Evolutionary conservation across 2,113 vertebrate genomes (phyloP), one percentile per base, ranked within the genome.

Genomic region (Brachyhypopomus gauderio): DNA sequence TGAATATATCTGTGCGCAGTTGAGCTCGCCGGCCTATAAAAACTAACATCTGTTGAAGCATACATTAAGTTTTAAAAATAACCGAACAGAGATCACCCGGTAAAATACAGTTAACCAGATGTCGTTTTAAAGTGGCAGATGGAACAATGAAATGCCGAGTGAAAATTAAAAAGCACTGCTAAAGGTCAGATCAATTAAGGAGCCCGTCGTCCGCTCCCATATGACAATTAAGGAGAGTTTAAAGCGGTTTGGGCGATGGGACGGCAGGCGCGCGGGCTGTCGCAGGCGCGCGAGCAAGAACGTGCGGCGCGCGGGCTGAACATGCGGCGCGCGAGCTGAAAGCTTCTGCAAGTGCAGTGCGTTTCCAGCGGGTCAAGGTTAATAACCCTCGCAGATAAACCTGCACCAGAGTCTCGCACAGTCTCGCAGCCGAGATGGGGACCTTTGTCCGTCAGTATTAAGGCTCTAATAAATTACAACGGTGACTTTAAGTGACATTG

Each of bases 151-250:
- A 98, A 96, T 93, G 90, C 93, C 95, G 96, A 96, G 96, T 96
- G 96, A 96, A 98, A 97, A 98, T 97, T 95, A 96, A 96, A 93
- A 96, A 97, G 95, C 94, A 89, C 95, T 93, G 94, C 94, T 94
- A 98, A 99, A 99, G 98, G 98, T 99, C 98, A 99, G 96, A 99
- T 97, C 97, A 98, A 99, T 99, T 98, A 99, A 97, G 97, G 94
- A 96, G 95, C 95, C 95, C 93, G 95, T 72, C 94, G 92, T 96
- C 94, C 95, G 94, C 95, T 96, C 96, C 97, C 96, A 92, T 95
- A 94, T 95, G 96, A 96, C 96, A 94, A 96, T 97, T 96, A 96
- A 96, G 96, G 95, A 93, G 92, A 95, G 95, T 96, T 96, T 94
- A 92, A 95, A 94, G 93, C 94, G 66, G 89, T 94, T 93, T 89